Conservation (phyloP, 2,888 invertebrate genomes). For the Muschampia plurimacula region DNA sequence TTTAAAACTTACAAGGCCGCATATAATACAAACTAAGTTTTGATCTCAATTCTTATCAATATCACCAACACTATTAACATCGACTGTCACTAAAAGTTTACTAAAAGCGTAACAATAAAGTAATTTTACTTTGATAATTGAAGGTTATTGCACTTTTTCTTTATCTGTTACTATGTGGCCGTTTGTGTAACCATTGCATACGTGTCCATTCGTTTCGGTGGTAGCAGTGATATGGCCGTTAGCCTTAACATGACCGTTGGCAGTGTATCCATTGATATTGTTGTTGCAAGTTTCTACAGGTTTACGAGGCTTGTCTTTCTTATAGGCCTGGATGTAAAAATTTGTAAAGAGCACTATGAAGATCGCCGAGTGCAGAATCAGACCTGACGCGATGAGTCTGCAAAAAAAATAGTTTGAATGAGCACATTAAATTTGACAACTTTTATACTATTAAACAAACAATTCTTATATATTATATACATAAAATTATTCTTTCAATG, state of each 20-base stretch:
- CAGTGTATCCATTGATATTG: conserved; percentile 54
- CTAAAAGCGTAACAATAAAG: conserved; percentile 38
- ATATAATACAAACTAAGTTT: neutral
- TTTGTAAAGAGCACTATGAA: conserved; percentile 96
- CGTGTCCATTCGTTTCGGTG: conserved; percentile 50
- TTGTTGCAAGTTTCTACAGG: conserved; percentile 56
- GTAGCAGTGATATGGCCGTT: conserved; percentile 48
- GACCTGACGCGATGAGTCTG: conserved; percentile 89
- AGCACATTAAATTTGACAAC: neutral
- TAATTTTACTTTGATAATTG: conserved; percentile 30
- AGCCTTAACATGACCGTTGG: conserved; percentile 48
- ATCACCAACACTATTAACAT: conserved; percentile 13
- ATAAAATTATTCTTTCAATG: too few species aligned
- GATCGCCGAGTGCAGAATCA: conserved; percentile 92
- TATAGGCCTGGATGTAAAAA: conserved; percentile 95
- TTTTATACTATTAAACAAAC: neutral
- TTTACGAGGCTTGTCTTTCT: conserved; percentile 56
- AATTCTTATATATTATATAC: neutral
- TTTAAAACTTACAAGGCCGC: neutral
- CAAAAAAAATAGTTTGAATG: conserved; percentile 46
- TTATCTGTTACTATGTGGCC: conserved; percentile 60
- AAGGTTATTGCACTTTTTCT: conserved; percentile 71
- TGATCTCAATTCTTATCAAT: conserved; percentile 9
- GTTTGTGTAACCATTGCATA: conserved; percentile 61
- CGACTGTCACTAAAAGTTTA: conserved; percentile 32